Evolutionary conservation across 2,888 invertebrate species (phyloP), one percentile per base, ranked within the genome.

Genomic region (Ochropacha duplaris): DNA sequence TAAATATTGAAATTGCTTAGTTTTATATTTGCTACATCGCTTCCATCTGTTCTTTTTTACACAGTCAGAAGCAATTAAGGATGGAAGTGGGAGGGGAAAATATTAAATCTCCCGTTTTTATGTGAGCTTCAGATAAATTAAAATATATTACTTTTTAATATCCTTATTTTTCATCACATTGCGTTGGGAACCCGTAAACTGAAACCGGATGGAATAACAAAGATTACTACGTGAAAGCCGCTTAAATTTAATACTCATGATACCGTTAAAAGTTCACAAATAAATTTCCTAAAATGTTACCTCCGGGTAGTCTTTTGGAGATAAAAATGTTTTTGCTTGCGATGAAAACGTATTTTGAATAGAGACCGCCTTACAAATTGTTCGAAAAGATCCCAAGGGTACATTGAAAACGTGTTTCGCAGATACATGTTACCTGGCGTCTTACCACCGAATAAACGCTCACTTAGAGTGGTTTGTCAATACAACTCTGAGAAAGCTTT

Each of bases 381-480:
- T 69, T 70, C 60, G 68, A 55, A 71, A 68, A 62, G 68, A 68
- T 72, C 79, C 78, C 78, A 58, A 64, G 72, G 76, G 78, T 61
- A 70, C 66, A 73, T 73, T 80, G 75, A 76, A 74, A 74, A 69
- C 72, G 64, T 76, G 76, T 79, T 78, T 66, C 62, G 68, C 56
- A 64, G 68, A 68, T 67, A 74, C 71, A 69, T 69, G 72, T 71
- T 76, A 76, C 72, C 76, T 75, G 75, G 64, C 73, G 60, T 71
- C 77, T 79, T 78, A 75, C 73, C 77, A 64, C 74, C 70, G 71
- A 78, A 81, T 78, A 87, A 83, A 82, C 78, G 76, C 69, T 78
- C 74, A 57, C 68, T 74, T 75, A 68, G 78, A 88, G 86, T 82
- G 86, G 79, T 82, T 72, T 83, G 87, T 88, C 86, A 87, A 87